phyloP scores from a whole-genome alignment of 2,797 vertebrate species.

The Coreius guichenoti region DNA sequence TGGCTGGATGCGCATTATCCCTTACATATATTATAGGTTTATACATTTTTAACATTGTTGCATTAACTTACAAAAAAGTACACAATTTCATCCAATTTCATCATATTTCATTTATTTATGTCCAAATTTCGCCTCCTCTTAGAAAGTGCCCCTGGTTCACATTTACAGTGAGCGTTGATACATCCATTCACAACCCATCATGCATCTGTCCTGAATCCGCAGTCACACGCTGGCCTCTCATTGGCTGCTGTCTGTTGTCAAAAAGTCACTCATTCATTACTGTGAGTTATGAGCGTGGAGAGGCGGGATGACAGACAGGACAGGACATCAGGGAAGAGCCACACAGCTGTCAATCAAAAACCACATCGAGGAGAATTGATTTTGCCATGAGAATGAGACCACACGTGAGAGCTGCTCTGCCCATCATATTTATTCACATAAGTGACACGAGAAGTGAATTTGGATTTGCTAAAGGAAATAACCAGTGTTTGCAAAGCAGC shows the following conservation, averaged over 20 bases:
- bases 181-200: constrained; percentile 48
- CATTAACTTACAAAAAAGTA: not conserved
- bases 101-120: not conserved
- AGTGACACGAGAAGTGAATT: not conserved
- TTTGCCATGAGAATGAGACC: constrained; percentile 52
- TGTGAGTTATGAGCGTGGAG: constrained; percentile 53
- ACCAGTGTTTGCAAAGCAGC: not conserved
- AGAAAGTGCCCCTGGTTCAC: not conserved
- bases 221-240: constrained; percentile 56
- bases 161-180: not conserved
- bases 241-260: constrained; percentile 31
- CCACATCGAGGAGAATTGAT: constrained; percentile 66
- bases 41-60: not conserved
- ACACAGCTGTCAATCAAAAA: constrained; percentile 70
- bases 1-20: not conserved
- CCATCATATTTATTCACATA: constrained; percentile 41
- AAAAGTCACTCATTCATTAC: constrained; percentile 61
- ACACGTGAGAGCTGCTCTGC: not conserved
- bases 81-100: not conserved
- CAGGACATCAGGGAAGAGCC: constrained; percentile 30
- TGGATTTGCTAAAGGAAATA: not conserved
- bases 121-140: not conserved
- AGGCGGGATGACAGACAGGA: constrained; percentile 46
- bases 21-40: not conserved
- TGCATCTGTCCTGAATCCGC: constrained; percentile 28